These are phyloP conservation scores for Agriopis marginaria DNA, from an alignment of 2,888 invertebrate species.

Conservation along the genomic window DNA sequence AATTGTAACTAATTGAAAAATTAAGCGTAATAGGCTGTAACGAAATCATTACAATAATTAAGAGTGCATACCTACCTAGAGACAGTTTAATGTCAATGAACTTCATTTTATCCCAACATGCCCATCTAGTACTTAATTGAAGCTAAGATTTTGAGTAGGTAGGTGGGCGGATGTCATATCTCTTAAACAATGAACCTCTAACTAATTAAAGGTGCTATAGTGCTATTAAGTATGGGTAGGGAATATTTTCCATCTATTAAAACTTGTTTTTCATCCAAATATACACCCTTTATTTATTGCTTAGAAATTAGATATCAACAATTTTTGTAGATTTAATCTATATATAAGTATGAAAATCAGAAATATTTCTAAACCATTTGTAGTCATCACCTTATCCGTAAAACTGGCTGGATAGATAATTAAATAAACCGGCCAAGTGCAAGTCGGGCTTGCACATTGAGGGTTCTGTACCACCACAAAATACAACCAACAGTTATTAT, in stretches of 20 bases:
- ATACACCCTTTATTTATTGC: background rate
- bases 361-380: background rate
- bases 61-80: constrained; percentile 54
- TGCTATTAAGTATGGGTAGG: background rate
- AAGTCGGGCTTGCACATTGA: too few species aligned
- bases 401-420: background rate
- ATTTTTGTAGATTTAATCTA: background rate
- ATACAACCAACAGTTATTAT: too few species aligned
- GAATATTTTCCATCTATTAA: background rate
- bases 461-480: too few species aligned
- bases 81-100: constrained; percentile 75
- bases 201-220: background rate
- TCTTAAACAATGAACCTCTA: constrained; percentile 21
- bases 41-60: constrained; percentile 62
- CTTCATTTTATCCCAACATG: constrained; percentile 58
- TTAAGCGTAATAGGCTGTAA: constrained; percentile 61
- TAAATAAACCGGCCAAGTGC: background rate
- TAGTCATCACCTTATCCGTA: background rate
- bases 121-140: constrained; percentile 28
- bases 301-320: background rate
- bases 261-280: background rate
- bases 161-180: constrained; percentile 19
- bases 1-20: constrained; percentile 43
- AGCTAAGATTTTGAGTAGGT: constrained; percentile 35
- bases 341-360: background rate